phyloP scores from a whole-genome alignment of 2,797 vertebrate species.

The Todus mexicanus region DNA sequence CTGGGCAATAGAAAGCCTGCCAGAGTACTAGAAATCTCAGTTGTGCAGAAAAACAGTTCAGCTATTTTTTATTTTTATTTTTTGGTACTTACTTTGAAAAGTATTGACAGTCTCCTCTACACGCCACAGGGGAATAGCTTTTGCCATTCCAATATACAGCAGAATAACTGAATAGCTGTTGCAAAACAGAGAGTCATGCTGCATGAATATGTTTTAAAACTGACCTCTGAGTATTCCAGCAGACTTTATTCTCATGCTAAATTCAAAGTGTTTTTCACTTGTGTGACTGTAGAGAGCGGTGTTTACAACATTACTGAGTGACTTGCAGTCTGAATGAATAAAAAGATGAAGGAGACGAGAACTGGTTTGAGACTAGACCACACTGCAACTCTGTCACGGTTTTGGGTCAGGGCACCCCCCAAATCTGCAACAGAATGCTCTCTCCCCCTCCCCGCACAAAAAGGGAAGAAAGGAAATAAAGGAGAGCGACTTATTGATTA shows the following conservation, averaged over 20 bases:
- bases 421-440: too few relatives aligned
- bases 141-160: not conserved
- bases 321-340: not conserved
- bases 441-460: too few relatives aligned
- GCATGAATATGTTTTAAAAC: not conserved
- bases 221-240: not conserved
- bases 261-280: not conserved
- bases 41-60: not conserved
- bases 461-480: too few relatives aligned
- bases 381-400: not conserved
- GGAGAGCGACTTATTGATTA: too few relatives aligned
- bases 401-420: too few relatives aligned
- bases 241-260: not conserved
- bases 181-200: not conserved
- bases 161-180: not conserved
- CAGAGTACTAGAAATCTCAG: not conserved
- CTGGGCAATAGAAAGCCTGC: not conserved
- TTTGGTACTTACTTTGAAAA: too few relatives aligned
- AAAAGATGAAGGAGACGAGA: not conserved
- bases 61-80: not conserved
- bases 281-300: slow-evolving; percentile 21
- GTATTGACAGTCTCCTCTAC: not conserved
- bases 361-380: not conserved
- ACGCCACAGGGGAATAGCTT: not conserved
- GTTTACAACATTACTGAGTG: not conserved